Base-by-base conservation (phyloP, 2,888 invertebrate genomes). In the Bombyx huttoni region DNA sequence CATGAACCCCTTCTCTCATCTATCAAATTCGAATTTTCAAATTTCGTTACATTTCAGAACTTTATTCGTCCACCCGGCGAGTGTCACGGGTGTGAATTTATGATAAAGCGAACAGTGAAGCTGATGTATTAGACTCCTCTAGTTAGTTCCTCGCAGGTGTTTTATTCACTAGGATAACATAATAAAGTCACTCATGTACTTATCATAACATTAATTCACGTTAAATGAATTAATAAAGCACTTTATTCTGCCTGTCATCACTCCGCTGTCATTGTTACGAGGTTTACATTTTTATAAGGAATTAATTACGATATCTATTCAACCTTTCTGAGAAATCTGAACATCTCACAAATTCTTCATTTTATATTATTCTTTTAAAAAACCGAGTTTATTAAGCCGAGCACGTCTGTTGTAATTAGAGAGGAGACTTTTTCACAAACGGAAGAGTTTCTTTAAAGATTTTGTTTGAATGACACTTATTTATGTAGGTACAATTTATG, bases 121-220 rank as follows among this genome's bases (percentile, higher is more conserved):
- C 8, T 34, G 50, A 47, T 47, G 46, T 10, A 51, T 49, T 52
- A 49, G 24, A 47, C 12, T 49, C 34, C 14, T n/a, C n/a, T n/a
- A n/a, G 49, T n/a, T 34, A 47, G 49, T 47, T 47, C 1, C 1
- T 40, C 40, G 33, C 46, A 47, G 49, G 34, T 47, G 24, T 24
- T 51, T 46, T 40, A 52, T 47, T 49, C 52, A 47, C 47, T 46
- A 34, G 14, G 14, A 40, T 10, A 50, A 46, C 49, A 49, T 13
- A 51, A 53, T 45, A 53, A 52, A 50, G 49, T 52, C 46, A 50
- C 50, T 52, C 50, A 54, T 52, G 50, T 47, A 14, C n/a, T 50
- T 52, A 52, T 52, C 54, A 50, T 14, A 52, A 51, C 49, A 50
- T 52, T 48, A 34, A 35, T 35, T 40, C 40, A 40, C 0, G 2